Conservation (phyloP, 2,113 vertebrate species). For the Lasiurus borealis region DNA sequence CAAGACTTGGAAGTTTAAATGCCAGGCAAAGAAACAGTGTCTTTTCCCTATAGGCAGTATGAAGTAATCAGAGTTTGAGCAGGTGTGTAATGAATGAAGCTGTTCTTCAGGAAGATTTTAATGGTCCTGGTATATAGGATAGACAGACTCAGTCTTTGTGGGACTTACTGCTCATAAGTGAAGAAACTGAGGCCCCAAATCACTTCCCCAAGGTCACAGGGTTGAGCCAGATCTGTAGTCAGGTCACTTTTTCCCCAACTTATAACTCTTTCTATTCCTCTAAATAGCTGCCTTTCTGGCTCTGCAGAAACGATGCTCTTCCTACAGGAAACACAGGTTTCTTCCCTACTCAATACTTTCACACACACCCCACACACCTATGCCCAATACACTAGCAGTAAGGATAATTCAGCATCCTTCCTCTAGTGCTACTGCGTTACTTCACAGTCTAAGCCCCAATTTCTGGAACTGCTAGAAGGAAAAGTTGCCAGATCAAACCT, state of each 20-base stretch:
- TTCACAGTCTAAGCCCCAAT: not conserved
- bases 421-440: not conserved
- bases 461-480: not conserved
- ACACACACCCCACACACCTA: not conserved
- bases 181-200: slow-evolving; percentile 10
- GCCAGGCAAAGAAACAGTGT: not conserved
- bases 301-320: not conserved
- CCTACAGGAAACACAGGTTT: not conserved
- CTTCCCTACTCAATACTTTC: not conserved
- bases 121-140: not conserved
- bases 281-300: not conserved
- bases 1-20: slow-evolving; percentile 26
- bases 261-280: not conserved
- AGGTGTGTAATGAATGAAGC: not conserved
- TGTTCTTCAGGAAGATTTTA: slow-evolving; percentile 48
- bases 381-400: not conserved
- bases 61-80: not conserved
- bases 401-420: not conserved
- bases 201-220: not conserved
- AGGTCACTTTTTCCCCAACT: not conserved
- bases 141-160: slow-evolving; percentile 7
- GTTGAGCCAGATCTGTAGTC: not conserved
- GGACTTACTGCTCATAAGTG: not conserved
- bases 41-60: not conserved
- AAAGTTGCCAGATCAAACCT: slow-evolving; percentile 28